Evolutionary conservation across 2,797 vertebrate genomes (phyloP), one percentile per base, ranked within the genome.

Genomic region (Lateolabrax maculatus): DNA sequence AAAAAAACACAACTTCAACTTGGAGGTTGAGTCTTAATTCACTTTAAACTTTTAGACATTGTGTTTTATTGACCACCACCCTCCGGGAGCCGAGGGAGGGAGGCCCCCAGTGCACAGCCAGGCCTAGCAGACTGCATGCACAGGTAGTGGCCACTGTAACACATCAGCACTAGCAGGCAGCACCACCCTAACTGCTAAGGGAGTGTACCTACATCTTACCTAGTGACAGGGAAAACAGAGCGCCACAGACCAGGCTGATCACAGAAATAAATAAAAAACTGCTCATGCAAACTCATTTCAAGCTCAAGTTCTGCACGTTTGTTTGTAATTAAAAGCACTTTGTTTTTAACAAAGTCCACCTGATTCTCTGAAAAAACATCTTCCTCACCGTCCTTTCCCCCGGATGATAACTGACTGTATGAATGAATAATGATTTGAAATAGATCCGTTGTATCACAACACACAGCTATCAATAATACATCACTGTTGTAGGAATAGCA

Each of bases 121-220:
- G 86, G 87, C 86, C 88, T 88, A 15, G 39, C 62, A 84, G 74
- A 78, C 89, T 90, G 87, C 87, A 89, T 90, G 87, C 88, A 89
- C 91, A 94, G 92, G 91, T 93, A 93, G 90, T 84, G 92, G 91
- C 91, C 91, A 92, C 92, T 92, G 90, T 88, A 94, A 81, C 90
- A 90, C 92, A 92, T 84, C 90, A 90, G 89, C 91, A 90, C 73
- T 71, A 84, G 87, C 87, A 88, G 86, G 81, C 90, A 91, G 89
- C 90, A 90, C 90, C 92, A 90, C 89, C 90, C 88, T 90, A 80
- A 90, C 87, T 84, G 90, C 90, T 87, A 37, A 88, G 89, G 91
- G 92, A 92, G 90, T 89, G 87, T 75, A 91, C 90, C 88, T 90
- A 77, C 83, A 91, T 93, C 90, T 77, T 93, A 93, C 92, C 93